These are phyloP conservation scores for Zapornia atra DNA, from an alignment of 2,113 vertebrate genomes.

Conservation along the genomic window DNA sequence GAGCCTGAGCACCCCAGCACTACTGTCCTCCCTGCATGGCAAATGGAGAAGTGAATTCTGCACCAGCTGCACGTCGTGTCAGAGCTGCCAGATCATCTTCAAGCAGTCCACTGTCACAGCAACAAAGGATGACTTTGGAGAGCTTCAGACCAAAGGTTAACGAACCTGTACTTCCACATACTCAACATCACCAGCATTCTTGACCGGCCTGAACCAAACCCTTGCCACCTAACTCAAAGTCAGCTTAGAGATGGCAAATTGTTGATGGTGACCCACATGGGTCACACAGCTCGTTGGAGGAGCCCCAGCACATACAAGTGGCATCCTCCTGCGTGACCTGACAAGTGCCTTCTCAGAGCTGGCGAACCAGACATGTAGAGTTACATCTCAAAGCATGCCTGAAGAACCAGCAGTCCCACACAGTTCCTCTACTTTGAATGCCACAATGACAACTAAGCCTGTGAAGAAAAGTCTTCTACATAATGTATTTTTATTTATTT, in stretches of 20 bases:
- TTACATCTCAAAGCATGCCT: neutral
- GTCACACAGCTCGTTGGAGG: neutral
- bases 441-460: neutral
- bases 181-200: neutral
- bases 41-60: neutral
- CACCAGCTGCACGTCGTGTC: fast-evolving
- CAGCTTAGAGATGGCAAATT: neutral
- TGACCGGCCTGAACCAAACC: neutral
- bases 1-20: neutral
- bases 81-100: neutral
- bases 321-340: neutral
- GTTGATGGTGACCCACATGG: neutral
- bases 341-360: neutral
- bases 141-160: neutral
- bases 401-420: neutral
- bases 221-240: neutral
- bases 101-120: neutral
- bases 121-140: neutral
- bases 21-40: neutral
- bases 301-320: neutral
- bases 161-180: neutral
- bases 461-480: neutral
- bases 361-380: neutral
- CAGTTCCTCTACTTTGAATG: neutral
- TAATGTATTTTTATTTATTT: neutral